Evolutionary conservation across 1,140 invertebrate genomes (phyloP), one percentile per base, ranked within the genome.

Genomic region (Augochlora pura): DNA sequence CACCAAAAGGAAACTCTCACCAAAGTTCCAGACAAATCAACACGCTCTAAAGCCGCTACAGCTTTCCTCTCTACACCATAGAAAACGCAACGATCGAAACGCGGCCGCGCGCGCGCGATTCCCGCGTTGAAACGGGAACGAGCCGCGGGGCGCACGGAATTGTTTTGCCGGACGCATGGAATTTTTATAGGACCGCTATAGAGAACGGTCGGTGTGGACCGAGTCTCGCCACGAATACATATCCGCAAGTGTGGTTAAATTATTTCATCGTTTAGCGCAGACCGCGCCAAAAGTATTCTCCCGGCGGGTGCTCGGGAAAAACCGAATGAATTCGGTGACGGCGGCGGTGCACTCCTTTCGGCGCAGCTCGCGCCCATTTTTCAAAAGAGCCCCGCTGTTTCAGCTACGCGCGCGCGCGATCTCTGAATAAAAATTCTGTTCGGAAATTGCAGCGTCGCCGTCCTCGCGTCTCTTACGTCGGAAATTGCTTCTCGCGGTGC

Each of bases 141-240:
- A 42, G 52, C 27, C 39, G 54, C 32, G 1, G 1, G 32, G 75
- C 59, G 14, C 46, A 39, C 16, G 68, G 71, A 83, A 83, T 83
- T 83, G 68, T 39, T n/a, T n/a, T 9, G 25, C 57, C 39, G 27
- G 27, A 32, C 60, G 63, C 42, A 69, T 68, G 74, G 57, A 83
- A 83, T 83, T 84, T 84, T 84, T 83, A 83, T 78, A 69, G 16
- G 6, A 12, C 23, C 27, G 4, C 39, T 27, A 57, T 27, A 57
- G 68, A 69, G 16, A 72, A 77, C 69, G 66, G 7, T 9, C 62
- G 21, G 32, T 39, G n/a, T n/a, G n/a, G n/a, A 0, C 21, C 49
- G 18, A 7, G 23, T n/a, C 78, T 57, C 32, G 68, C 71, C 2
- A 32, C 65, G 64, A 73, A 65, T 64, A n/a, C n/a, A n/a, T n/a